Base-by-base conservation (phyloP, 2,113 vertebrate genomes). In the Sialia sialis region DNA sequence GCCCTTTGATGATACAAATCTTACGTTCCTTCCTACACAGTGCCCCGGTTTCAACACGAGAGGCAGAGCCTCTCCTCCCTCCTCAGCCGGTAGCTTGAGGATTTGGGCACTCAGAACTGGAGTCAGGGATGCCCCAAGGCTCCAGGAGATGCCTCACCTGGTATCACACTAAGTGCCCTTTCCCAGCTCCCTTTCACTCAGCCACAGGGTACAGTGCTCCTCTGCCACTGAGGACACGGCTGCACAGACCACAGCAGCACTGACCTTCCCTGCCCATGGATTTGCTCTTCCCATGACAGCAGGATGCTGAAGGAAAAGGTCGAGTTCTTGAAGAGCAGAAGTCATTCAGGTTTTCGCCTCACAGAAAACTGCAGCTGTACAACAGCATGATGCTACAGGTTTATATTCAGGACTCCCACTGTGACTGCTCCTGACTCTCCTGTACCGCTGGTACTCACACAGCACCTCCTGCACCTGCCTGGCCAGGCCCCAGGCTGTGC, bases 1-100 rank as follows among this genome's bases (percentile, higher is more conserved):
- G 84, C 7, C 7, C 96, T 96, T 96, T 96, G 96, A 96, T 87
- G 96, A 96, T 96, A 95, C 15, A 25, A 73, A 96, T 96, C 96
- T 96, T 82, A 78, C 78, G 58, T 94, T 95, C 93, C 96, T 93
- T 95, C 96, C 95, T 96, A 94, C 96, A 91, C 96, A 91, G 92
- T 4, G 79, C 60, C 87, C 77, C 4, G 14, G 95, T 82, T 93
- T 67, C 87, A 95, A 84, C 86, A 69, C 6, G 89, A 76, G 90
- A 87, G 90, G 77, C 5, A 89, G 77, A 55, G 77, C 78, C 78
- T 64, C 92, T 89, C 84, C 92, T 93, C 87, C 66, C 89, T 84
- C 12, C 6, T 32, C 43, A 59, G 41, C 48, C 43, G 1, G 69
- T 5, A 63, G 90, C 59, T 66, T 13, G 15, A 68, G 2, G 29